phyloP scores from a whole-genome alignment of 92 coral and sea anemone genomes.

The Nematostella vectensis region DNA sequence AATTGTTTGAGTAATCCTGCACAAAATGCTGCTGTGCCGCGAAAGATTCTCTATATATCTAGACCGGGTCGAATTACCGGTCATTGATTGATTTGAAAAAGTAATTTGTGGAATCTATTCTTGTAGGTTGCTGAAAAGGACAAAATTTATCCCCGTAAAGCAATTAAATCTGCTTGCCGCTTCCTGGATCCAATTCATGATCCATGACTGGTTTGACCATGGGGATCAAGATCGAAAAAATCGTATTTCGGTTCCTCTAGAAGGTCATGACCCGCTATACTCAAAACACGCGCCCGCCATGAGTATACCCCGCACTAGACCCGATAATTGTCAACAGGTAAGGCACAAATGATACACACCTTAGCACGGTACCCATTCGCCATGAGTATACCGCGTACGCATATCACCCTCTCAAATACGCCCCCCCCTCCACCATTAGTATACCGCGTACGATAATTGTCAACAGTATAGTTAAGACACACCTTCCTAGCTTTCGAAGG shows the following conservation, averaged over 20 bases:
- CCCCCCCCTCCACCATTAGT: too few relatives aligned
- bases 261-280: conserved; percentile 24
- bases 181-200: conserved; percentile 68
- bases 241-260: conserved; percentile 33
- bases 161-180: conserved; percentile 72
- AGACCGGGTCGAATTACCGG: too few relatives aligned
- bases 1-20: background rate
- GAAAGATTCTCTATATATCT: too few relatives aligned
- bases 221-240: conserved; percentile 30
- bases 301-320: conserved; percentile 60
- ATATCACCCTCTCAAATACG: too few relatives aligned
- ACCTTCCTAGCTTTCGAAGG: too few relatives aligned
- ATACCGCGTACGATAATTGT: too few relatives aligned
- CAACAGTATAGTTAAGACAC: too few relatives aligned
- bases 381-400: too few relatives aligned
- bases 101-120: too few relatives aligned
- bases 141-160: conserved; percentile 61
- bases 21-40: too few relatives aligned
- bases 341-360: too few relatives aligned
- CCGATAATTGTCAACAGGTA: conserved; percentile 49
- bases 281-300: conserved; percentile 24
- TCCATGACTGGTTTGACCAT: conserved; percentile 88
- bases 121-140: conserved; percentile 51
- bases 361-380: background rate
- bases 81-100: too few relatives aligned